phyloP scores from a whole-genome alignment of 1,140 invertebrate genomes.

The Marisa cornuarietis region DNA sequence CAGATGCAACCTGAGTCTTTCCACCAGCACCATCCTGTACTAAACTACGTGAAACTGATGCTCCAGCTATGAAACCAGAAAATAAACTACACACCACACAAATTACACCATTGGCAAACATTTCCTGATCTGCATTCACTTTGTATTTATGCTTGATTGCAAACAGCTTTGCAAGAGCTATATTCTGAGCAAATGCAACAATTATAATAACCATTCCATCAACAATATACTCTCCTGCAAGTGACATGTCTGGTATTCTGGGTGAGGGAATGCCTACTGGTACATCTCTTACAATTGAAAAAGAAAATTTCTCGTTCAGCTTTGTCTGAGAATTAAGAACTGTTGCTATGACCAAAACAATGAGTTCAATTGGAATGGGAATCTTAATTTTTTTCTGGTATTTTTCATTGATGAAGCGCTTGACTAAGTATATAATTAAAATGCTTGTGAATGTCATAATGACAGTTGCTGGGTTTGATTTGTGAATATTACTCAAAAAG shows the following conservation, averaged over 20 bases:
- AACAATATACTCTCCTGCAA: slow-evolving; percentile 28
- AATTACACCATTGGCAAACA: slow-evolving; percentile 43
- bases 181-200: slow-evolving; percentile 59
- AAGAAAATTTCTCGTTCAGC: slow-evolving; percentile 7
- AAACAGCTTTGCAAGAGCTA: slow-evolving; percentile 65
- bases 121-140: slow-evolving; percentile 63
- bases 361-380: slow-evolving; percentile 65
- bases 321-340: not conserved
- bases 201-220: slow-evolving; percentile 53
- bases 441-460: slow-evolving; percentile 57
- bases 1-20: slow-evolving; percentile 30
- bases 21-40: slow-evolving; percentile 42
- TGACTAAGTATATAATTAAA: slow-evolving; percentile 58
- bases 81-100: slow-evolving; percentile 44
- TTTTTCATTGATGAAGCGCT: slow-evolving; percentile 59
- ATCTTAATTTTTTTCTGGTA: slow-evolving; percentile 57
- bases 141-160: slow-evolving; percentile 61
- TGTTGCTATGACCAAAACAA: slow-evolving; percentile 39
- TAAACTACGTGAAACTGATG: slow-evolving; percentile 40
- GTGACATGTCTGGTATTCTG: slow-evolving; percentile 37
- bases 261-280: slow-evolving; percentile 38
- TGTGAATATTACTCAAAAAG: slow-evolving; percentile 48
- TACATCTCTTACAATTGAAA: slow-evolving; percentile 15
- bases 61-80: slow-evolving; percentile 50
- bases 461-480: slow-evolving; percentile 54